phyloP scores from a whole-genome alignment of 2,797 vertebrate species.

The Syndactyla subalaris region DNA sequence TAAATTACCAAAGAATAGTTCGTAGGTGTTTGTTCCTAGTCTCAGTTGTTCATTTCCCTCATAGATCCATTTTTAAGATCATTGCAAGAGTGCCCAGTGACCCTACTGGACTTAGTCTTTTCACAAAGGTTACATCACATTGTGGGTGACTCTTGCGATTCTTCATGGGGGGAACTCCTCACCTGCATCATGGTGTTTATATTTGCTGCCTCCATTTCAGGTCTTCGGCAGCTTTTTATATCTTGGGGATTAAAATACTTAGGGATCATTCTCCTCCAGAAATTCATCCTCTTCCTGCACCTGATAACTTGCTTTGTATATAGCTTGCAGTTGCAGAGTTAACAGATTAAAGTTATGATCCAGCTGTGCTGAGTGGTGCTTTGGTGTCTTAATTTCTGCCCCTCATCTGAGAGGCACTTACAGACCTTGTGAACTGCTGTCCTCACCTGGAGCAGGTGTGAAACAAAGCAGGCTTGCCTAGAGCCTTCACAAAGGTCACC shows the following conservation, averaged over 20 bases:
- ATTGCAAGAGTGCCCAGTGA: background rate
- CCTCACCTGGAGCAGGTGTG: background rate
- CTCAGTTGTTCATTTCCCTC: background rate
- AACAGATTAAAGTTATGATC: background rate
- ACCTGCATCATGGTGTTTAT: background rate
- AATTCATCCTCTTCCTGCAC: background rate
- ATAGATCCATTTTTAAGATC: background rate
- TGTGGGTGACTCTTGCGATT: background rate
- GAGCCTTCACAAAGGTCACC: background rate
- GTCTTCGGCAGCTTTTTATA: constrained; percentile 7
- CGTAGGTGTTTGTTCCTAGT: background rate
- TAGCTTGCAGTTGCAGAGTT: background rate
- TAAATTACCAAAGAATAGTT: constrained; percentile 44
- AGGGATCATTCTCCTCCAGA: background rate
- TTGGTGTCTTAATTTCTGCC: constrained; percentile 20
- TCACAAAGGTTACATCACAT: background rate
- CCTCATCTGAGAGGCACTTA: background rate
- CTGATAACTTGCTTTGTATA: constrained; percentile 1
- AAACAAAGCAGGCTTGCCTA: background rate
- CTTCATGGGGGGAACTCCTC: background rate
- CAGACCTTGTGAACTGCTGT: background rate
- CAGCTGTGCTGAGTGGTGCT: background rate
- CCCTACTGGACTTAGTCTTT: background rate
- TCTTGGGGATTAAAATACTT: background rate
- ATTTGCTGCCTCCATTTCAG: constrained; percentile 12